phyloP scores from a whole-genome alignment of 2,113 vertebrate species.

The Lamprologus tigripictilis region DNA sequence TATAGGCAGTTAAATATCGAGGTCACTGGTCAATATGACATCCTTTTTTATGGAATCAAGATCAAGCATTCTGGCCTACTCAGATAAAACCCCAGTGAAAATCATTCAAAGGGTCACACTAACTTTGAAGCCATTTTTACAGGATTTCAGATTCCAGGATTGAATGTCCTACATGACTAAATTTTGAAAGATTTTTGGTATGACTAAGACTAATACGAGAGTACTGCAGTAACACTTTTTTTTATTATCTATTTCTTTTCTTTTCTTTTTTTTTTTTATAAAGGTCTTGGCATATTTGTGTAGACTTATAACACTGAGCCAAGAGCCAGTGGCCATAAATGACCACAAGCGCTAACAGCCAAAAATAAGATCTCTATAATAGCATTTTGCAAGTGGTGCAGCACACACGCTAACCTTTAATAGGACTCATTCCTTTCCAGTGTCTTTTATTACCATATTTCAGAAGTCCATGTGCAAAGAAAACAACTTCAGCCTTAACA shows the following conservation, averaged over 20 bases:
- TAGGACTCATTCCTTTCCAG: neutral
- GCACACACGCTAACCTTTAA: neutral
- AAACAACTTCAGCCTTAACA: neutral
- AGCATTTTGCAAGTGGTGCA: neutral
- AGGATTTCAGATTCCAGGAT: neutral
- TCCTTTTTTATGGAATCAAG: neutral
- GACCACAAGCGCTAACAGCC: neutral
- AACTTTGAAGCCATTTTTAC: neutral
- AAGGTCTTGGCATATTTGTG: neutral
- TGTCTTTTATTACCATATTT: slow-evolving; percentile 1
- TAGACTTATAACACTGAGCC: neutral
- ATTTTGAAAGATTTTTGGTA: neutral
- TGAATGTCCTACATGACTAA: neutral
- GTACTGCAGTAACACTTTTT: neutral
- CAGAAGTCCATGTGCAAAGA: slow-evolving; percentile 11
- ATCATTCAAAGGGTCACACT: neutral
- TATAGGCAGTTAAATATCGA: slow-evolving; percentile 52
- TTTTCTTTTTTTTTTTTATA: neutral
- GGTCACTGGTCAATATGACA: slow-evolving; percentile 32
- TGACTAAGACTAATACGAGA: slow-evolving; percentile 29
- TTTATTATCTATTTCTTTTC: neutral
- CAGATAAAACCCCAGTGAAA: neutral
- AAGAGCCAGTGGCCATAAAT: neutral
- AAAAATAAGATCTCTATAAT: slow-evolving; percentile 16
- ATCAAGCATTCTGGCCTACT: neutral